These are phyloP conservation scores for Ammospiza nelsoni DNA, from an alignment of 2,113 vertebrate genomes.

Conservation along the genomic window DNA sequence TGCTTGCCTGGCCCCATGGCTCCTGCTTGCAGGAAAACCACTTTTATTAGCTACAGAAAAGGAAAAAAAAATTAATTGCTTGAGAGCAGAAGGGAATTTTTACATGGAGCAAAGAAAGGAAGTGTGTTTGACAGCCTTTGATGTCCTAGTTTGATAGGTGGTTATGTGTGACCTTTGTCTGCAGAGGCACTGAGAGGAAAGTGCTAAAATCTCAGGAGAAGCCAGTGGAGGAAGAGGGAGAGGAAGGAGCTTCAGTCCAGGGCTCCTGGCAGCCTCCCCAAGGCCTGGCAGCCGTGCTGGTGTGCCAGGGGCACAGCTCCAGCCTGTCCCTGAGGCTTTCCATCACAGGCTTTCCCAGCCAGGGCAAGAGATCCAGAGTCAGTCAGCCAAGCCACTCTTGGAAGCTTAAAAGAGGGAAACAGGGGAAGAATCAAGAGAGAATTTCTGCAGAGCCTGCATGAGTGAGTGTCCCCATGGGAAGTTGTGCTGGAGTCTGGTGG, in stretches of 20 bases:
- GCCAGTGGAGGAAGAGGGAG: background rate
- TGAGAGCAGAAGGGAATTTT: background rate
- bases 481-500: background rate
- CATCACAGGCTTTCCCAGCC: background rate
- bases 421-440: background rate
- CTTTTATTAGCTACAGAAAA: background rate
- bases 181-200: background rate
- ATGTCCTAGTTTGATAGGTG: background rate
- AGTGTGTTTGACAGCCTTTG: background rate
- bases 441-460: no score
- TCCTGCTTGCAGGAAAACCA: background rate
- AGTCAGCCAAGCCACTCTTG: background rate
- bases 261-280: background rate
- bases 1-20: background rate
- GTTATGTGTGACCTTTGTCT: background rate
- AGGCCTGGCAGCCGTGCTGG: background rate
- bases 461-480: fast-evolving
- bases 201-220: background rate
- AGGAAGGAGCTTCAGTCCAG: background rate
- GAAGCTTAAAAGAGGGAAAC: background rate
- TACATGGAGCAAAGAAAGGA: background rate
- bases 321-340: background rate
- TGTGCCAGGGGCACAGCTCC: background rate
- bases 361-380: no score
- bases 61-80: background rate